Evolutionary conservation across 1,140 invertebrate species (phyloP), one percentile per base, ranked within the genome.

Genomic region (Drosophila rhopaloa): DNA sequence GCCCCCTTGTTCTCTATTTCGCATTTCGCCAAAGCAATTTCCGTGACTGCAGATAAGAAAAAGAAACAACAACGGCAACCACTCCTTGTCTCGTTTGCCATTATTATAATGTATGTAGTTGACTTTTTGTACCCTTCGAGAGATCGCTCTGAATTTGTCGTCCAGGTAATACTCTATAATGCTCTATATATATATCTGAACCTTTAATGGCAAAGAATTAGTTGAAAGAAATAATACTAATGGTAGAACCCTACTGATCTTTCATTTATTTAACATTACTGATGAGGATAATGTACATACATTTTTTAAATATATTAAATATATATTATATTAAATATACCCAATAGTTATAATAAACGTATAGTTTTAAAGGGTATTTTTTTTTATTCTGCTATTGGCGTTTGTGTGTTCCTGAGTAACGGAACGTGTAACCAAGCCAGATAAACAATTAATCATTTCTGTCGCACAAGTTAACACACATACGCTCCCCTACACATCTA

Each of bases 401-500:
- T 16, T 32, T 61, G 62, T 65, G 47, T 66, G 65, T 68, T 68
- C 65, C 65, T 58, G 68, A 37, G 68, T 68, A 71, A 71, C 68
- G 53, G 51, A 57, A 72, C 66, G 65, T 67, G 65, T 66, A 66
- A 54, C 19, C 51, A 38, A 58, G 51, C 29, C 68, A 71, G 65
- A 71, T 71, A 71, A 71, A 48, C 53, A 71, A 71, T 50, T 71
- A 71, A 71, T 71, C 61, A 66, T 19, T 68, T 66, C 38, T 65
- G 38, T 50, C 59, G 37, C 27, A n/a, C 46, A 13, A 14, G 37
- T 46, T 5, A 32, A 62, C 47, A 55, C 16, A 27, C 51, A 14
- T 35, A 35, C 9, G 16, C 24, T 19, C 4, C 0, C 8, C 1
- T 27, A 14, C 38, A 62, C 27, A 59, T 16, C 40, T 11, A 62